A percentile compares a stretch with the other conserved stretches of the same genome.
Conservation (phyloP, 2,888 invertebrate species). For the Callimorpha dominula region DNA sequence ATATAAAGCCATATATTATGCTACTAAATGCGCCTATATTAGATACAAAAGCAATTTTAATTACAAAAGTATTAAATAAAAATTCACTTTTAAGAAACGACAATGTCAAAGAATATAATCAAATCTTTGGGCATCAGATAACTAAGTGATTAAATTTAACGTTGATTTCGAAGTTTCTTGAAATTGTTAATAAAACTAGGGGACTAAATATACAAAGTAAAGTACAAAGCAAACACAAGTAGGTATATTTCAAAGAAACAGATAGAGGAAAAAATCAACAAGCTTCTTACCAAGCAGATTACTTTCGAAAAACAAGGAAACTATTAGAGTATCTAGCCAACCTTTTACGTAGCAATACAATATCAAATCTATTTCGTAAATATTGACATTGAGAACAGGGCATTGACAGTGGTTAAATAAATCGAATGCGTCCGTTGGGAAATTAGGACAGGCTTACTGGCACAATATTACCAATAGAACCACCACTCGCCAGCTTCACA, state of each 20-base stretch:
- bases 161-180: too few species aligned
- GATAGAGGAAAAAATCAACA: not conserved
- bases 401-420: constrained; percentile 41
- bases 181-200: too few species aligned
- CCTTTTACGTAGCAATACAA: constrained; percentile 17
- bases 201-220: too few species aligned
- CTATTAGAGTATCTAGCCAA: not conserved
- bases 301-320: not conserved
- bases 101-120: too few species aligned
- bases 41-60: too few species aligned
- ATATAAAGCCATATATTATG: too few species aligned
- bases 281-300: not conserved
- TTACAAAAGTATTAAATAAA: too few species aligned
- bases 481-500: constrained; percentile 18
- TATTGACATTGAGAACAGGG: constrained; percentile 41
- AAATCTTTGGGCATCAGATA: too few species aligned
- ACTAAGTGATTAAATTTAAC: too few species aligned
- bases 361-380: constrained; percentile 38
- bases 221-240: too few species aligned
- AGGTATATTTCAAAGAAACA: not conserved
- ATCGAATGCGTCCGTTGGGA: constrained; percentile 49
- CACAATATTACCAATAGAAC: constrained; percentile 5
- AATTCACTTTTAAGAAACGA: too few species aligned
- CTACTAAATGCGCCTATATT: too few species aligned
- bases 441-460: constrained; percentile 34